These are phyloP conservation scores for Cyphomyrus plagiostoma DNA, from an alignment of 2,113 vertebrate genomes.

Conservation along the genomic window DNA sequence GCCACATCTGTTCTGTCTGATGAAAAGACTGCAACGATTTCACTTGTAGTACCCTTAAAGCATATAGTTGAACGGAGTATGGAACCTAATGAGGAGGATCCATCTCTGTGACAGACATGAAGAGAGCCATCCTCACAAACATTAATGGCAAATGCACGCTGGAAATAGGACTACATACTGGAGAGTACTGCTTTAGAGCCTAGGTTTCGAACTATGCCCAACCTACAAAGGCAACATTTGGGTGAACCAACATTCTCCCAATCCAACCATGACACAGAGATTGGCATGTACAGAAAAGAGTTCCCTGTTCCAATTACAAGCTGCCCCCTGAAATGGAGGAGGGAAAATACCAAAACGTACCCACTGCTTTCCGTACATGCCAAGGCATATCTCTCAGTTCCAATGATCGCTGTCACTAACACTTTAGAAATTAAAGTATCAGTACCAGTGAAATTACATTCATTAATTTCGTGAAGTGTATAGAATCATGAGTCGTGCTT, in stretches of 20 bases:
- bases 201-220: slow-evolving; percentile 17
- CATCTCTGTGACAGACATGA: slow-evolving; percentile 23
- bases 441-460: background rate
- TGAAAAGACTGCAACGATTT: slow-evolving; percentile 13
- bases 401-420: background rate
- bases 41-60: slow-evolving; percentile 8
- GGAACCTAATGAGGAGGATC: slow-evolving; percentile 20
- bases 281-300: slow-evolving; percentile 29
- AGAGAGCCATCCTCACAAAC: slow-evolving; percentile 22
- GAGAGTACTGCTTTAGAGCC: slow-evolving; percentile 22
- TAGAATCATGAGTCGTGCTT: no score
- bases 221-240: slow-evolving; percentile 19
- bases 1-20: slow-evolving; percentile 14
- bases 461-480: no score
- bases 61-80: slow-evolving; percentile 23
- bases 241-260: slow-evolving; percentile 12
- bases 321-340: slow-evolving; percentile 24
- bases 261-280: slow-evolving; percentile 20
- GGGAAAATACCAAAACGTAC: slow-evolving; percentile 14
- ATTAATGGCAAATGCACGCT: slow-evolving; percentile 14
- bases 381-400: slow-evolving; percentile 6
- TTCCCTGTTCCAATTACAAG: slow-evolving; percentile 19
- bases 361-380: slow-evolving; percentile 6
- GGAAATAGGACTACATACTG: slow-evolving; percentile 1
- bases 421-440: background rate